Conservation (phyloP, 1,140 invertebrate genomes). For the Calliphora vicina region DNA sequence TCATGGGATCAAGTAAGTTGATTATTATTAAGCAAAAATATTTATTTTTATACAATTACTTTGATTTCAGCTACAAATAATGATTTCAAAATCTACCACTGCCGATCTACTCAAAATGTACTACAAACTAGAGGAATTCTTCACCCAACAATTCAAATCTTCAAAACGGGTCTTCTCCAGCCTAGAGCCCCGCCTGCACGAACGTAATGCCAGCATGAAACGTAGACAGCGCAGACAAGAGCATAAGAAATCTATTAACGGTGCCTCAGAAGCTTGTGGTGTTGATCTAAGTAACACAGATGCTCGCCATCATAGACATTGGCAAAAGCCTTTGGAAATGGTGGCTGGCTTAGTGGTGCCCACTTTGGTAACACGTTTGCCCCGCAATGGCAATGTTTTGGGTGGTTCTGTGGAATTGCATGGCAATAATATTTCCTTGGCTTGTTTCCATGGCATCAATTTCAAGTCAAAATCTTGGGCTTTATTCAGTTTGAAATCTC, state of each 20-base stretch:
- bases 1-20: slow-evolving; percentile 82
- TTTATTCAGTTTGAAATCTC: slow-evolving; percentile 92
- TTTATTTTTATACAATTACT: slow-evolving; percentile 13
- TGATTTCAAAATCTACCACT: slow-evolving; percentile 96
- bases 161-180: slow-evolving; percentile 89
- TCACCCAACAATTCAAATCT: slow-evolving; percentile 93
- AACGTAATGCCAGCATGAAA: slow-evolving; percentile 66
- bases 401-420: slow-evolving; percentile 93
- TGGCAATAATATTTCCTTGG: slow-evolving; percentile 90
- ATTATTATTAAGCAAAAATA: not conserved
- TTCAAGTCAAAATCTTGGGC: slow-evolving; percentile 96
- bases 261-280: not conserved
- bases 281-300: slow-evolving; percentile 64
- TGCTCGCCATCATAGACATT: slow-evolving; percentile 86
- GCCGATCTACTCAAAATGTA: slow-evolving; percentile 97
- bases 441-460: slow-evolving; percentile 97
- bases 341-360: slow-evolving; percentile 76
- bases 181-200: slow-evolving; percentile 68
- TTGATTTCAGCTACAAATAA: slow-evolving; percentile 72
- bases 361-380: slow-evolving; percentile 72
- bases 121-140: slow-evolving; percentile 95
- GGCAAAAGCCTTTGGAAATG: slow-evolving; percentile 77
- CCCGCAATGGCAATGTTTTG: slow-evolving; percentile 83
- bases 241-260: slow-evolving; percentile 59
- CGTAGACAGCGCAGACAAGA: slow-evolving; percentile 58